phyloP scores from a whole-genome alignment of 2,888 invertebrate species.

The Prostheceraeus crozeri region DNA sequence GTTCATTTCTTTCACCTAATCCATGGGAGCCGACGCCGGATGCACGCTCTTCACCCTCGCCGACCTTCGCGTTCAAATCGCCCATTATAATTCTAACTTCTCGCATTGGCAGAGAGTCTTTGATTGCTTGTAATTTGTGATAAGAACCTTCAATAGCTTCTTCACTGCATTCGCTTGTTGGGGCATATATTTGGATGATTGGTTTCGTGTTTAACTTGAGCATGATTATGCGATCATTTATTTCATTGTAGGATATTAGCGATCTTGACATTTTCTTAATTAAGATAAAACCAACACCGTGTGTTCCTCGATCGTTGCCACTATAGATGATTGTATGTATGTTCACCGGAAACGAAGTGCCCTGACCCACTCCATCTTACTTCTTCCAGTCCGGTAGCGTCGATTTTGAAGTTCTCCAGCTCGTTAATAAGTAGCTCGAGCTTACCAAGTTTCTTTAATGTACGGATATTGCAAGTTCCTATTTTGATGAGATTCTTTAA shows the following conservation, averaged over 20 bases:
- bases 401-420: no score
- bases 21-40: background rate
- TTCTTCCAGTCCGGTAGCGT: no score
- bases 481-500: no score
- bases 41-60: background rate
- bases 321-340: no score
- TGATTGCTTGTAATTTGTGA: conserved; percentile 11
- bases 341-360: no score
- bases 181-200: conserved; percentile 17
- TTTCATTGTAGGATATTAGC: conserved; percentile 4
- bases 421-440: no score
- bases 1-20: conserved; percentile 11
- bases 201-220: conserved; percentile 14
- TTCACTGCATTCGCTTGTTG: background rate
- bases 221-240: background rate
- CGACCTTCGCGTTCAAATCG: conserved; percentile 10
- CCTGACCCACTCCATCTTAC: no score
- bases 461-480: no score
- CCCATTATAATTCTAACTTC: conserved; percentile 17
- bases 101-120: no score
- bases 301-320: background rate
- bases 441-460: no score
- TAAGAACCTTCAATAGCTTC: conserved; percentile 9
- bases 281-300: conserved; percentile 2
- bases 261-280: background rate